Conservation (phyloP, 2,888 invertebrate species). For the Megaustenia siamemsis region DNA sequence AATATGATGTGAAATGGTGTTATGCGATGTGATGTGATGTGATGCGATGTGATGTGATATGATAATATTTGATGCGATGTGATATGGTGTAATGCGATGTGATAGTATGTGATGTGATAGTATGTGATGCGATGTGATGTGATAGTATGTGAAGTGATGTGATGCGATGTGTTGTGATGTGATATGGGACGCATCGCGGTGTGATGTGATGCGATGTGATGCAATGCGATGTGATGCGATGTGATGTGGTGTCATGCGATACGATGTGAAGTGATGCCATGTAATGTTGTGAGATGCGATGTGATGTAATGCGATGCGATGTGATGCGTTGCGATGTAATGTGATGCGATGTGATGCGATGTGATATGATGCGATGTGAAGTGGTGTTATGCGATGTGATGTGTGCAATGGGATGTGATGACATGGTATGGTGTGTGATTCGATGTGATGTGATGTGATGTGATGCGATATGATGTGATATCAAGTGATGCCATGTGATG, state of each 20-base stretch:
- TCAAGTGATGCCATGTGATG: too few species aligned
- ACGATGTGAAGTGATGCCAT: not conserved
- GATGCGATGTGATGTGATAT: too few species aligned
- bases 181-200: not conserved
- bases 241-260: not conserved
- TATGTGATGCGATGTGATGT: not conserved
- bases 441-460: too few species aligned
- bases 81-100: not conserved
- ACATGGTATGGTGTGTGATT: not conserved
- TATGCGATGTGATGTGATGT: too few species aligned
- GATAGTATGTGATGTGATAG: not conserved
- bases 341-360: slow-evolving; percentile 13
- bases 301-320: slow-evolving; percentile 7
- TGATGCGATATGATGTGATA: too few species aligned
- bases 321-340: slow-evolving; percentile 9
- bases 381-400: slow-evolving; percentile 12
- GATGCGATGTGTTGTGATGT: not conserved
- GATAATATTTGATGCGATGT: too few species aligned
- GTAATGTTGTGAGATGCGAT: not conserved
- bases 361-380: slow-evolving; percentile 9
- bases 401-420: not conserved
- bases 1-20: too few species aligned
- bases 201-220: not conserved
- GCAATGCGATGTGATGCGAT: not conserved
- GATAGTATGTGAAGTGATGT: not conserved